phyloP scores from a whole-genome alignment of 2,797 vertebrate genomes.

The Gobio occitaniae region DNA sequence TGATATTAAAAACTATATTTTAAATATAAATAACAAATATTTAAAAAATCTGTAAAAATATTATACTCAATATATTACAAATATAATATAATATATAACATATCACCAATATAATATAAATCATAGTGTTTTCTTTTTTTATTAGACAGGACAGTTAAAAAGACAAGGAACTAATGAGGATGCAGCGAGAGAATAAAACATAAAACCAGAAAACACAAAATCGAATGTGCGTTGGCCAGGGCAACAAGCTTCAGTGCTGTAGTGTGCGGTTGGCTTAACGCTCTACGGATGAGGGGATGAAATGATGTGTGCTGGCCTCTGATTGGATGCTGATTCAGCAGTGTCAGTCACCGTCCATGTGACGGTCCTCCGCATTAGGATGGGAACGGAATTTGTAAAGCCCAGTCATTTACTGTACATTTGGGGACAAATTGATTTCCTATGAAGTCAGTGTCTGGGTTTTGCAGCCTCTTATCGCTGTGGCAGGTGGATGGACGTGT shows the following conservation, averaged over 20 bases:
- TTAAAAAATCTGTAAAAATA: no score
- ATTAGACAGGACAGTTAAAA: background rate
- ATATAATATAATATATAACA: no score
- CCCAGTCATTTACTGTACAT: constrained; percentile 62
- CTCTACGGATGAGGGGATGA: background rate
- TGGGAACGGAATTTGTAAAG: constrained; percentile 67
- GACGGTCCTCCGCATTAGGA: constrained; percentile 49
- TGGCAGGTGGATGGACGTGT: constrained; percentile 43
- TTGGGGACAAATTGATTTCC: constrained; percentile 74
- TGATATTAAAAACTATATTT: background rate
- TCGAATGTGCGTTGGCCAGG: background rate
- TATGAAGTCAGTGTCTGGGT: constrained; percentile 64
- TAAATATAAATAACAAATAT: background rate
- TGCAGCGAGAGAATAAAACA: background rate
- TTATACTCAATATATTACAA: no score
- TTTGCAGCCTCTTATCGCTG: constrained; percentile 61
- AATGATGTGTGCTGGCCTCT: constrained; percentile 56
- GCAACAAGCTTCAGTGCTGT: background rate
- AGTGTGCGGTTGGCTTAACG: background rate
- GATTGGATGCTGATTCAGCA: constrained; percentile 43
- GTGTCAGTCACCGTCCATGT: constrained; percentile 38
- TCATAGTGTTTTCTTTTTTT: background rate
- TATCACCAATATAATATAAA: no score
- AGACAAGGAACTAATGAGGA: background rate
- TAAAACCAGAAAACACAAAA: background rate